Evolutionary conservation across 1,140 invertebrate genomes (phyloP).

Genomic region (Heliconius hewitsoni): DNA sequence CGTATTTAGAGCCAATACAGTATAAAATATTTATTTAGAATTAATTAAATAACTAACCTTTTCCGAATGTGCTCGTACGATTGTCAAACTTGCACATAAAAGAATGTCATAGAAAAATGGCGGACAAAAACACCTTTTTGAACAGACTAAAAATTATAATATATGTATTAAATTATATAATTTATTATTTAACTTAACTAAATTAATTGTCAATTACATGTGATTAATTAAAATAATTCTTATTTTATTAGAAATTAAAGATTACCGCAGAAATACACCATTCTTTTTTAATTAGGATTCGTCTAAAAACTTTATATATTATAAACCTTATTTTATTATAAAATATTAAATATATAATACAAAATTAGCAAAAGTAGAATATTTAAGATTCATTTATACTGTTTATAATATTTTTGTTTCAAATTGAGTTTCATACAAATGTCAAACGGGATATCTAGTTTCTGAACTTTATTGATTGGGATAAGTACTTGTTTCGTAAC

Average conservation of each 20-base stretch:
- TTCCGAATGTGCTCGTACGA: constrained; percentile 64
- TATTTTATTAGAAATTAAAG: too few species aligned
- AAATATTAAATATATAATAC: too few species aligned
- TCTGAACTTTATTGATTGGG: constrained; percentile 44
- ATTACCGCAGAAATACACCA: too few species aligned
- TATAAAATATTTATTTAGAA: neutral
- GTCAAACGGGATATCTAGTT: constrained; percentile 12
- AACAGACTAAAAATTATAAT: constrained; percentile 18
- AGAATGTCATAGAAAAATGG: constrained; percentile 14
- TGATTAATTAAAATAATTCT: too few species aligned
- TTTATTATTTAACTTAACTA: neutral
- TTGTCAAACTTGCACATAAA: constrained; percentile 52
- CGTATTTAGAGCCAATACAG: neutral
- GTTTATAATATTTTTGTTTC: neutral
- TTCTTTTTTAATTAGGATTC: too few species aligned
- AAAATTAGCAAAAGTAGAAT: too few species aligned
- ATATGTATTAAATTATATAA: neutral
- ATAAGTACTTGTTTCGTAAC: constrained; percentile 79
- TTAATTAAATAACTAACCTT: constrained; percentile 50
- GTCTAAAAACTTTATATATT: too few species aligned
- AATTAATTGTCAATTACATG: too few species aligned
- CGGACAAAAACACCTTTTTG: neutral
- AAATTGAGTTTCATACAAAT: neutral
- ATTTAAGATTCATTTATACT: neutral
- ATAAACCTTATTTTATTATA: too few species aligned